A percentile compares a stretch with the other conserved stretches of the same genome.
Conservation (phyloP, 2,113 vertebrate species). For the Anhinga anhinga region DNA sequence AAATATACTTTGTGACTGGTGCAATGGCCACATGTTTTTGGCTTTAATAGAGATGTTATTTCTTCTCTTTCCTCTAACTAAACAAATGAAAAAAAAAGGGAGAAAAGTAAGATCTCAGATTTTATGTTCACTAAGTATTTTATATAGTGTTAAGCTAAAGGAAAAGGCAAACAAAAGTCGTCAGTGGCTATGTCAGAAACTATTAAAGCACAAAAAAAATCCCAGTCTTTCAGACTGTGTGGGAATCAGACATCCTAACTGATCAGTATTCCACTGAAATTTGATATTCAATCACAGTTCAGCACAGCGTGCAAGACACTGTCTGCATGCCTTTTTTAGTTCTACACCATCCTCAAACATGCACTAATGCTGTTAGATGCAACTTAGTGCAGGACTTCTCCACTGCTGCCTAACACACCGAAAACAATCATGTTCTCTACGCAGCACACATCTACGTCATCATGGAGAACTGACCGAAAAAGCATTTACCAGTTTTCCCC, state of each 20-base stretch:
- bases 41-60: neutral
- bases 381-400: neutral
- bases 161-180: neutral
- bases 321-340: fast-evolving
- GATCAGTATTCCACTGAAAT: neutral
- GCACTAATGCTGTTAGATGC: neutral
- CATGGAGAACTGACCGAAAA: neutral
- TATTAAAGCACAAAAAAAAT: neutral
- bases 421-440: neutral
- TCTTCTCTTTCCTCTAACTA: neutral
- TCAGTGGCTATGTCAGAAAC: neutral
- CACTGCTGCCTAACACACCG: fast-evolving
- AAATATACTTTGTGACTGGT: neutral
- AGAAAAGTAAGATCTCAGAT: neutral
- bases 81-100: neutral
- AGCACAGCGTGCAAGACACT: neutral
- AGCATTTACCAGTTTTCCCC: neutral
- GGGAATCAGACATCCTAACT: neutral
- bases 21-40: neutral
- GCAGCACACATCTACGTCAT: neutral
- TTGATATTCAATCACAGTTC: neutral
- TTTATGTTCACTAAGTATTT: neutral
- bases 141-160: neutral
- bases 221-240: neutral
- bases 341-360: neutral